A percentile compares a stretch with the other conserved stretches of the same genome.
These are phyloP conservation scores for Hemithea aestivaria DNA, from an alignment of 2,888 invertebrate species.

Conservation along the genomic window DNA sequence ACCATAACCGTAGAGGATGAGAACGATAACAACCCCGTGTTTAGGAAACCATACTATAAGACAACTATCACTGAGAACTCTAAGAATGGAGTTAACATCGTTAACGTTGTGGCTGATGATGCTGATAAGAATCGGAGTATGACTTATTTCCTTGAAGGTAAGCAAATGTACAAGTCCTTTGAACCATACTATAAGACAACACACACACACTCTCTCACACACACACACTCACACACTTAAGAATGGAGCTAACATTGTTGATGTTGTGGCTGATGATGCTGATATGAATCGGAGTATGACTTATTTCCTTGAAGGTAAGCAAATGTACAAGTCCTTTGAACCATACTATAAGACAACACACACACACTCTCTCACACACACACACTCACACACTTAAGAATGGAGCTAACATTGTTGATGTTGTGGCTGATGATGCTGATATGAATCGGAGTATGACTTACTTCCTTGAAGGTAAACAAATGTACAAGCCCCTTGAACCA, in stretches of 20 bases:
- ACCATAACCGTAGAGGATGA: constrained; percentile 89
- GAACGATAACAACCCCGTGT: constrained; percentile 94
- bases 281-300: constrained; percentile 91
- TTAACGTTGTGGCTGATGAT: constrained; percentile 90
- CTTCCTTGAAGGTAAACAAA: constrained; percentile 81
- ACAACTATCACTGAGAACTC: constrained; percentile 92
- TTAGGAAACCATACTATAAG: constrained; percentile 87
- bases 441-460: constrained; percentile 91
- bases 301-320: constrained; percentile 85
- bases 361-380: too few relatives aligned
- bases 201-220: constrained; percentile 93
- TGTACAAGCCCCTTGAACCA: too few relatives aligned
- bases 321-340: too few relatives aligned
- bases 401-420: constrained; percentile 87
- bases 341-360: constrained; percentile 86
- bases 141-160: constrained; percentile 86
- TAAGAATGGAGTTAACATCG: constrained; percentile 88
- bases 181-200: constrained; percentile 83
- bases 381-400: too few relatives aligned
- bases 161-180: constrained; percentile 5
- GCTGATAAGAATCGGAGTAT: constrained; percentile 92
- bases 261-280: constrained; percentile 89
- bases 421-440: constrained; percentile 92
- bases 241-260: constrained; percentile 87
- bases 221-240: too few relatives aligned